A percentile compares a stretch with the other conserved stretches of the same genome.
These are phyloP conservation scores for Phyllotreta striolata DNA, from an alignment of 2,888 invertebrate species.

Conservation along the genomic window DNA sequence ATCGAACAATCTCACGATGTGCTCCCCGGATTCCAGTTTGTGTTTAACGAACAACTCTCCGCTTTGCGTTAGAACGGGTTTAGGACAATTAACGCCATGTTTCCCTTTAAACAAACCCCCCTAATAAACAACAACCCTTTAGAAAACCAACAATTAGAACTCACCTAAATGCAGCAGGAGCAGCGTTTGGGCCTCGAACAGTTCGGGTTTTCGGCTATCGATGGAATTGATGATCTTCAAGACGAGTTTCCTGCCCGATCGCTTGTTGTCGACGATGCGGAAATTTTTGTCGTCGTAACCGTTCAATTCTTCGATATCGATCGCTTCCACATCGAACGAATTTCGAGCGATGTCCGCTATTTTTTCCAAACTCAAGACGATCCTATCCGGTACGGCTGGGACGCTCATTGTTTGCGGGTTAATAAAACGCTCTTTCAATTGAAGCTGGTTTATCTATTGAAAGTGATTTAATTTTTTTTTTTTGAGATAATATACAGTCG, in stretches of 20 bases:
- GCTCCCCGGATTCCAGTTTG: slow-evolving; percentile 63
- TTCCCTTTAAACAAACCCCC: slow-evolving; percentile 60
- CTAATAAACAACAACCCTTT: slow-evolving; percentile 4
- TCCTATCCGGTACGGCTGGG: slow-evolving; percentile 68
- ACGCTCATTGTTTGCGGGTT: background rate
- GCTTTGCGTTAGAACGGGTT: slow-evolving; percentile 73
- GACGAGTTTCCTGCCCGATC: slow-evolving; percentile 73
- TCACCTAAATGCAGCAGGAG: slow-evolving; percentile 76
- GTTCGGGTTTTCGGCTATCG: slow-evolving; percentile 74
- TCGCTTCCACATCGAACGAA: slow-evolving; percentile 70
- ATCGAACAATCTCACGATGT: slow-evolving; percentile 78
- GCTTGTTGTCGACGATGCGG: slow-evolving; percentile 62
- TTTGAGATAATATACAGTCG: no score
- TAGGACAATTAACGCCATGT: slow-evolving; percentile 72
- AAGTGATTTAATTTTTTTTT: no score
- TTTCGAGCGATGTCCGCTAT: slow-evolving; percentile 65
- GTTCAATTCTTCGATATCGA: slow-evolving; percentile 69
- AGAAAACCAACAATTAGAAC: slow-evolving; percentile 43
- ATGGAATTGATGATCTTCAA: slow-evolving; percentile 85
- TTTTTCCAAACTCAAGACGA: slow-evolving; percentile 64
- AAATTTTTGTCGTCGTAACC: slow-evolving; percentile 85
- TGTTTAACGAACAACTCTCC: slow-evolving; percentile 70
- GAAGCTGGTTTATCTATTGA: no score
- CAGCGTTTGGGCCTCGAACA: slow-evolving; percentile 79
- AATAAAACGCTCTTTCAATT: background rate